Evolutionary conservation across 2,888 invertebrate species (phyloP), one percentile per base, ranked within the genome.

Genomic region (Epistrophe grossulariae): DNA sequence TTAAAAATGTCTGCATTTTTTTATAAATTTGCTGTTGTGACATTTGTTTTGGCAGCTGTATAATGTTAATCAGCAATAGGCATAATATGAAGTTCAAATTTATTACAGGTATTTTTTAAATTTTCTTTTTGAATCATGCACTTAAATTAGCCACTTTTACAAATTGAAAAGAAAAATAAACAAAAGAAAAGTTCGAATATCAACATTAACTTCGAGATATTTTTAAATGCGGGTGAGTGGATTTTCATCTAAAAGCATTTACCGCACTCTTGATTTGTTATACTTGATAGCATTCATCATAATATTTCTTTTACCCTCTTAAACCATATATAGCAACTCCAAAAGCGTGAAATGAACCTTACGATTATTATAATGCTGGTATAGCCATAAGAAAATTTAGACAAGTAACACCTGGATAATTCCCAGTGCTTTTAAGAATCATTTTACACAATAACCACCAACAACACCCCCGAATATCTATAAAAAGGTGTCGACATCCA

Each of bases 341-440:
- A 35, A 43, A 57, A 38, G 40, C 31, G 78, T 62, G 28, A 11
- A 40, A 31, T 28, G n/a, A 52, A 62, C 40, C 48, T 8, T 66
- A 28, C 28, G 6, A 15, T 52, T 48, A 17, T 24, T 15, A 40
- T 59, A 50, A 40, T 71, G 71, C 59, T 77, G 59, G 77, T 77
- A 71, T 55, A 40, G 43, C 43, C 40, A 50, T 43, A 57, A n/a
- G 7, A 10, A 38, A 45, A 40, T 45, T 45, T 31, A 64, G 28
- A 64, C 35, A 81, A 55, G 73, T 31, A 66, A 15, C 87, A 87
- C 79, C 87, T 87, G 87, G 79, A 19, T 17, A 31, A 40, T 85
- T 87, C 87, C 72, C 87, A 87, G 83, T 79, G 87, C 87, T 87
- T 87, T 87, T 87, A 87, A 55, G 83, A 87, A 83, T 83, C 87